These are phyloP conservation scores for Hydractinia echinata DNA, from an alignment of 30 jellyfish, hydroid and myxozoan genomes.

Conservation along the genomic window DNA sequence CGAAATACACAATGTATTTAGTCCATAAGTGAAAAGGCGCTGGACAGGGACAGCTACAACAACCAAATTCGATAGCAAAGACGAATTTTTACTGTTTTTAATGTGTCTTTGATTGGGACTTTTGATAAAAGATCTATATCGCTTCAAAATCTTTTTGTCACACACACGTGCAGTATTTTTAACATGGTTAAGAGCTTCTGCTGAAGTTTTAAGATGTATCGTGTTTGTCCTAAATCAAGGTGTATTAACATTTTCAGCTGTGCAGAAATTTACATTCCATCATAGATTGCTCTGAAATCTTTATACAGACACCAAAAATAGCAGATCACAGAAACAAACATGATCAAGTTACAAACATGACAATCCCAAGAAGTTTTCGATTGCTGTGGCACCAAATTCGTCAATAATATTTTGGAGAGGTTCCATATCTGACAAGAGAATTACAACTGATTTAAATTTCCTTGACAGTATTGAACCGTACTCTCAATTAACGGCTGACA, in stretches of 20 bases:
- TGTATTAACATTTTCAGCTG: constrained; percentile 6
- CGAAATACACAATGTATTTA: not conserved
- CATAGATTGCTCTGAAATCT: constrained; percentile 36
- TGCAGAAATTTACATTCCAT: constrained; percentile 17
- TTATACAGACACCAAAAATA: constrained; percentile 35
- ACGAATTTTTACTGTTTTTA: too few species aligned
- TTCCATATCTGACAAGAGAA: constrained; percentile 21
- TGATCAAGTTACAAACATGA: constrained; percentile 42
- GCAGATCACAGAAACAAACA: not conserved
- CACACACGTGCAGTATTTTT: too few species aligned
- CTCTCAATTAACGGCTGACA: constrained; percentile 26
- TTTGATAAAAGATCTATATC: too few species aligned
- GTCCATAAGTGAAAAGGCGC: not conserved
- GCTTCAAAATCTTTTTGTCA: too few species aligned
- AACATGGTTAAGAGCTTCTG: too few species aligned
- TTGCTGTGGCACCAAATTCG: constrained; percentile 42
- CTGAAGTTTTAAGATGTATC: too few species aligned
- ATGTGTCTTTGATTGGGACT: too few species aligned
- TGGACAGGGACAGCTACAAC: not conserved
- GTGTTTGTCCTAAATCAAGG: too few species aligned
- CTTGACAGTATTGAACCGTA: constrained; percentile 22
- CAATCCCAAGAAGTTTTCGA: constrained; percentile 18
- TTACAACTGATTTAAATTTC: not conserved
- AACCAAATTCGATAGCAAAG: not conserved
- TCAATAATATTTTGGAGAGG: constrained; percentile 1